phyloP scores from a whole-genome alignment of 1,140 invertebrate genomes.

The Macrocentrus cingulum region DNA sequence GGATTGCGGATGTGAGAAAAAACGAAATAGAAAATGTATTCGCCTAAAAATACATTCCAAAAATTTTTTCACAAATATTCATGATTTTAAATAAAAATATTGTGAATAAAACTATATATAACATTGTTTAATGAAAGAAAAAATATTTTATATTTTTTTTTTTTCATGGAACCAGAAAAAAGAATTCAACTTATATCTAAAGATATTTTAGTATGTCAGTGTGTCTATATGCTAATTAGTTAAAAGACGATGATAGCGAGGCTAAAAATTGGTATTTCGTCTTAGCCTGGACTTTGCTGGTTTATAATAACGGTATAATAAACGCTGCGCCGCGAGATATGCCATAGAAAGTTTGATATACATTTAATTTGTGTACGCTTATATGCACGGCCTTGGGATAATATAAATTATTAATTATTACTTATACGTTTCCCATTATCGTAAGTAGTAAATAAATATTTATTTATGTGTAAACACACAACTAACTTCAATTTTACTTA shows the following conservation, averaged over 20 bases:
- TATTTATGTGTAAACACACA: no score
- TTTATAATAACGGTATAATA: constrained; percentile 35
- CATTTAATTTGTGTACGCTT: constrained; percentile 4
- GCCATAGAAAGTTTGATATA: constrained; percentile 42
- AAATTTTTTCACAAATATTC: no score
- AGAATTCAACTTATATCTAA: no score
- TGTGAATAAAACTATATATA: no score
- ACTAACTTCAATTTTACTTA: no score
- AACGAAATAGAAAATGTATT: no score
- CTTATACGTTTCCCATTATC: constrained; percentile 2
- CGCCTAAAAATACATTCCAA: no score
- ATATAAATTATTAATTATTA: neutral
- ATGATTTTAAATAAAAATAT: no score
- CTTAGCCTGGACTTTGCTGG: neutral
- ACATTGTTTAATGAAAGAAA: no score
- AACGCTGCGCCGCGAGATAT: neutral
- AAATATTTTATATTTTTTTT: no score
- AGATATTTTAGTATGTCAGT: constrained; percentile 52
- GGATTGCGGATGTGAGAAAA: no score
- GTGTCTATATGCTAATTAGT: constrained; percentile 53
- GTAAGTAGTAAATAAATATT: neutral
- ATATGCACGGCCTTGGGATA: constrained; percentile 27
- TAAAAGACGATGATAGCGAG: constrained; percentile 6
- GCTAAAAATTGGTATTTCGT: constrained; percentile 2
- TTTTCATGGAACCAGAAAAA: no score